Percentiles rank a stretch among this genome's conserved stretches.
Evolutionary conservation across 2,113 vertebrate genomes (phyloP).

Genomic region (Thalassarche chlororhynchos): DNA sequence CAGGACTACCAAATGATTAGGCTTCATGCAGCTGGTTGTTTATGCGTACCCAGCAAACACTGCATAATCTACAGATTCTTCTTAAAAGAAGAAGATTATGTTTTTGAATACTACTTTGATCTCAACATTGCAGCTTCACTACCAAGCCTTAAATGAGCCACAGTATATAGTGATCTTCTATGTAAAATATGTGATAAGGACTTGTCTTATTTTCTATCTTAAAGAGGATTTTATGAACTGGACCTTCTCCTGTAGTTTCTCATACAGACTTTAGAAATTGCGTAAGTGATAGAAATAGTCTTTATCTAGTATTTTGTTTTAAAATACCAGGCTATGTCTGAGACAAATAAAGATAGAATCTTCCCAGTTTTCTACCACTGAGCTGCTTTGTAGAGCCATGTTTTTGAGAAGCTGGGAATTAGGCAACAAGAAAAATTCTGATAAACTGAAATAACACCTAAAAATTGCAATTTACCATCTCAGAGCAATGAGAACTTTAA

Average conservation of each 20-base stretch:
- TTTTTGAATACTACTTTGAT: conserved; percentile 34
- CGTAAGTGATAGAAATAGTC: conserved; percentile 8
- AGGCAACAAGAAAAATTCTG: background rate
- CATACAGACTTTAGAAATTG: conserved; percentile 19
- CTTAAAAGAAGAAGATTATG: background rate
- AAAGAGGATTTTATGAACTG: conserved; percentile 15
- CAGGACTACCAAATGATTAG: background rate
- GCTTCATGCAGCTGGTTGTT: background rate
- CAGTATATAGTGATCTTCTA: conserved; percentile 24
- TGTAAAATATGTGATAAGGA: conserved; percentile 46
- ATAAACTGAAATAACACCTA: background rate
- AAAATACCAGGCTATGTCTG: conserved; percentile 1
- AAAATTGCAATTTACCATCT: background rate
- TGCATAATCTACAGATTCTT: conserved; percentile 6
- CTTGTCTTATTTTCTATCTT: conserved; percentile 58
- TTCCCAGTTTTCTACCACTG: background rate
- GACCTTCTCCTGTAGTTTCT: background rate
- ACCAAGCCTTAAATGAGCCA: background rate
- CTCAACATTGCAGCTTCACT: conserved; percentile 5
- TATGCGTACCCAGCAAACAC: background rate
- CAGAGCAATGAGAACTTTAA: background rate
- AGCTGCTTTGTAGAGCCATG: background rate
- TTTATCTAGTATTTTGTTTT: conserved; percentile 58
- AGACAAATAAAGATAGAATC: conserved; percentile 4
- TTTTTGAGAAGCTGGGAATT: background rate